Percentiles rank a stretch among this genome's conserved stretches.
These are phyloP conservation scores for Nebria brevicollis DNA, from an alignment of 2,888 invertebrate genomes.

Conservation along the genomic window DNA sequence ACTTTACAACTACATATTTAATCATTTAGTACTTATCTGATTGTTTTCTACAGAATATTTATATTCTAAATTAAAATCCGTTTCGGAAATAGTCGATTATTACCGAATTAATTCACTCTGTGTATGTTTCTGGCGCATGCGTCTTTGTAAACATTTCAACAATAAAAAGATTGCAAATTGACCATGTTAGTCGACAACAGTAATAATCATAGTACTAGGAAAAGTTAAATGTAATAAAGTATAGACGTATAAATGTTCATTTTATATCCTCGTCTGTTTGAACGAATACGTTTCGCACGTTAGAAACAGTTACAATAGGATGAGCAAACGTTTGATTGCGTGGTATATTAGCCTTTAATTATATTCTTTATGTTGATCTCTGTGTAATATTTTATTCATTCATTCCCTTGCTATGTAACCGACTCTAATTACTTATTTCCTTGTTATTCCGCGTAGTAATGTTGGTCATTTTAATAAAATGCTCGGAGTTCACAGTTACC, in stretches of 20 bases:
- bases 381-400: constrained; percentile 32
- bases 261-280: not conserved
- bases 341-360: constrained; percentile 42
- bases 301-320: not conserved
- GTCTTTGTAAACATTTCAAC: too few relatives aligned
- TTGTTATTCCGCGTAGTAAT: not conserved
- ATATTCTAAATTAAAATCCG: too few relatives aligned
- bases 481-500: not conserved
- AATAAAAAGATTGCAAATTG: too few relatives aligned
- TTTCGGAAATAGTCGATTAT: too few relatives aligned
- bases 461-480: not conserved
- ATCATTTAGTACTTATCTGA: too few relatives aligned
- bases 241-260: not conserved
- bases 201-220: not conserved
- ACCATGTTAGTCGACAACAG: too few relatives aligned
- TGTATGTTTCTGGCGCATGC: too few relatives aligned
- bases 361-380: constrained; percentile 38
- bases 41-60: too few relatives aligned
- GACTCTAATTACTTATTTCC: not conserved
- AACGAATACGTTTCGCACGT: not conserved
- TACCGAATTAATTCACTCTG: too few relatives aligned
- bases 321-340: not conserved
- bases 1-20: too few relatives aligned
- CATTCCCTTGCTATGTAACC: not conserved
- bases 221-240: not conserved